Base-by-base conservation (phyloP, 2,888 invertebrate genomes). In the Subacronicta megacephala region DNA sequence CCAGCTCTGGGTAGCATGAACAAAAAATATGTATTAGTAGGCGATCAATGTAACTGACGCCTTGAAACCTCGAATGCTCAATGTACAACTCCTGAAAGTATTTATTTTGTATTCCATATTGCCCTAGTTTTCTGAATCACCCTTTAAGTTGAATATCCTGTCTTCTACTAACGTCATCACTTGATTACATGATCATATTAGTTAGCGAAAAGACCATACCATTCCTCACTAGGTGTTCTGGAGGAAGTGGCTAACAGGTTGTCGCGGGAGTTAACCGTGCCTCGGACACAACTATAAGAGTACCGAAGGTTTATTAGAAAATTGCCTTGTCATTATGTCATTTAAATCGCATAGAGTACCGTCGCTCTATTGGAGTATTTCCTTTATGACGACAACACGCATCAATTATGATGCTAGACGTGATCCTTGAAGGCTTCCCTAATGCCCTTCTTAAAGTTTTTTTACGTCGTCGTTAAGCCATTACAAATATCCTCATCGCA, bases 311-410 rank as follows among this genome's bases (percentile, higher is more conserved):
- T 94, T 94, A 94, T 94, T 94, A 94, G 94, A 93, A 94, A 93
- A 94, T 94, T 94, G 94, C 90, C 86, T 89, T 76, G 93, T 92
- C 94, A 94, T 94, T 94, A 94, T 94, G 92, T 94, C 93, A 93
- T 94, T 94, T 94, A 94, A 94, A 94, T 94, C 94, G 94, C 94
- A 94, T 94, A 93, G 92, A 93, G 90, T 90, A 87, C 91, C 89
- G 93, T 89, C 93, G 93, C 84, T 93, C 90, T 89, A 93, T 92
- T 93, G 89, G 88, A 91, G 93, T 93, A 93, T 93, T 93, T 94
- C 94, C 94, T 93, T 88, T 90, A 88, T 93, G 93, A 93, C 91
- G 93, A 88, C 89, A 89, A 88, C 87, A 85, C 87, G 87, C 88
- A 91, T 85, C 93, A 93, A 92, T 93, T 93, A 93, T 87, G 90